phyloP scores from a whole-genome alignment of 2,113 vertebrate genomes.

The Rhea americana region DNA sequence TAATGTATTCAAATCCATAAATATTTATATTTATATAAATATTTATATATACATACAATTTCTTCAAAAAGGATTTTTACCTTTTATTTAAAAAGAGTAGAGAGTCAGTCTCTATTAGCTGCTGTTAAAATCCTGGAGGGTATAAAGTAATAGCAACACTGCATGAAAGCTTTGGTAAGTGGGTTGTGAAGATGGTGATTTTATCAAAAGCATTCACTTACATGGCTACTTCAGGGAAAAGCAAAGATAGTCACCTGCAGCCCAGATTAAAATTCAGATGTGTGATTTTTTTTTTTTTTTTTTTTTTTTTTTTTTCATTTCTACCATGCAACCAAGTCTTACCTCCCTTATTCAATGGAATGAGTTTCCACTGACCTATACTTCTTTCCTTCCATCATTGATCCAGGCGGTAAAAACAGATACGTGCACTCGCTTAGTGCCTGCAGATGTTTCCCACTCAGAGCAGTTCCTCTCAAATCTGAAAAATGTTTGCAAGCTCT shows the following conservation, averaged over 20 bases:
- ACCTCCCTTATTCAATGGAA: neutral
- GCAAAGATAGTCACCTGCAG: neutral
- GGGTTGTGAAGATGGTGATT: neutral
- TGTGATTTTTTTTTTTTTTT: neutral
- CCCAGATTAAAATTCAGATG: neutral
- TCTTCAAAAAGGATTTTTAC: no score
- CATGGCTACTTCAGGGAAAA: neutral
- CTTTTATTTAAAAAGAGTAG: neutral
- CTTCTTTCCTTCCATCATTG: neutral
- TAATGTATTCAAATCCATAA: neutral
- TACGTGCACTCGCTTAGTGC: neutral
- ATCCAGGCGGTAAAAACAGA: neutral
- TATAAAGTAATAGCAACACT: neutral
- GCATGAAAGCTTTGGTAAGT: neutral
- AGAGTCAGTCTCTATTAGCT: neutral
- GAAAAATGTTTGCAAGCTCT: neutral
- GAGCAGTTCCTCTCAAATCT: neutral
- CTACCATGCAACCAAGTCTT: neutral
- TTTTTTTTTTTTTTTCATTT: neutral
- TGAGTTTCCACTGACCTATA: conserved; percentile 3
- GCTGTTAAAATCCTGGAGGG: neutral
- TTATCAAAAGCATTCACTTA: neutral
- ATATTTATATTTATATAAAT: no score
- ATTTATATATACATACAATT: no score
- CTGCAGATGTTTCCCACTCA: neutral